Evolutionary conservation across 2,113 vertebrate species (phyloP), one percentile per base, ranked within the genome.

Genomic region (Eptesicus fuscus): DNA sequence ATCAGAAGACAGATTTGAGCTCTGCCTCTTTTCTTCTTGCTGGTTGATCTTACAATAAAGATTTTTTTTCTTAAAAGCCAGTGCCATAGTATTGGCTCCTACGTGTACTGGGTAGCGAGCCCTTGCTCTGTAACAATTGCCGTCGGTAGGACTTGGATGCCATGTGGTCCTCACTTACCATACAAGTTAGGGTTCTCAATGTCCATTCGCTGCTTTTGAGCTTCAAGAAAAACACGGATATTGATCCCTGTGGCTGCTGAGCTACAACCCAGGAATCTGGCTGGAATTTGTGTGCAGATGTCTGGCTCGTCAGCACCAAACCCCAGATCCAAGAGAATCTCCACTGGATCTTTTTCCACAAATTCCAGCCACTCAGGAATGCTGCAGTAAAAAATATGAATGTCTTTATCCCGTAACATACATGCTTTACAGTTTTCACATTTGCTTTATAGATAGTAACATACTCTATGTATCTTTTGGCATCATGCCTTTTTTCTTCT

Each of bases 251-350:
- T 98, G 71, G 99, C 99, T 59, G 98, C 96, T 61, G 99, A 99
- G 95, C 93, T 94, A 95, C 98, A 96, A 92, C 97, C 98, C 63
- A 99, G 98, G 97, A 99, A 99, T 1, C 99, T 98, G 83, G 98
- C 96, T 13, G 99, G 99, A 69, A 99, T 99, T 97, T 98, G 99
- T 17, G 98, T 98, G 25, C 98, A 98, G 89, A 99, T 98, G 84
- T 99, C 99, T 0, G 99, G 98, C 93, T 99, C 99, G 28, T 99
- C 99, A 79, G 96, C 97, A 40, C 99, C 99, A 94, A 99, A 99
- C 5, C 99, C 99, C 97, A 99, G 97, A 93, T 99, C 98, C 91
- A 99, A 96, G n/a, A 99, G 98, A 93, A 99, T 87, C 95, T 99
- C 99, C 95, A 99, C 99, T 0, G 99, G 99, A 96, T 99, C 99